Evolutionary conservation across 2,113 vertebrate species (phyloP).

Genomic region (Strix uralensis): DNA sequence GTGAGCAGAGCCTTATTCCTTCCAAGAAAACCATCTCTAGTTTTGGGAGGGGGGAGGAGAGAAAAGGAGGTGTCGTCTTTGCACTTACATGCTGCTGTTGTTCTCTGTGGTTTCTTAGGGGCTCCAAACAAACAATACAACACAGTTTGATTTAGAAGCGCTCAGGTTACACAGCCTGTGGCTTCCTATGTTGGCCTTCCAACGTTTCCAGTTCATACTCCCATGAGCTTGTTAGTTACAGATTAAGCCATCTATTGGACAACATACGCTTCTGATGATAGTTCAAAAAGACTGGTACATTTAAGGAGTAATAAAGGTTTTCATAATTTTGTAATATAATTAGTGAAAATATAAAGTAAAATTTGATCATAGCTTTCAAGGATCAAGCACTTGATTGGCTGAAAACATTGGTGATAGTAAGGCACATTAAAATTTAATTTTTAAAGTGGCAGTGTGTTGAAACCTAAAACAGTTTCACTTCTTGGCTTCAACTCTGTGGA

Average conservation of each 20-base stretch:
- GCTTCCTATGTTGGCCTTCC: background rate
- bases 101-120: background rate
- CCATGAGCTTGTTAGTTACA: background rate
- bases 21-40: fast-evolving
- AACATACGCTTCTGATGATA: background rate
- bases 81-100: background rate
- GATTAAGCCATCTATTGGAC: background rate
- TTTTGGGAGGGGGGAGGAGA: background rate
- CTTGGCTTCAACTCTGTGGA: background rate
- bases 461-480: background rate
- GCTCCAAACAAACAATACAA: background rate
- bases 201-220: background rate
- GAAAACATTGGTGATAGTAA: background rate
- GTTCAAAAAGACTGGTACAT: background rate
- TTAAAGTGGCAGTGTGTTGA: background rate
- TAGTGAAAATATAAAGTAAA: background rate
- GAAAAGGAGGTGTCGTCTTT: background rate
- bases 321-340: background rate
- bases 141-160: background rate
- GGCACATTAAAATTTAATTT: background rate
- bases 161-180: background rate
- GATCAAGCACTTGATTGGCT: background rate
- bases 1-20: background rate
- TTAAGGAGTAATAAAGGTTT: background rate
- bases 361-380: background rate